Percentiles rank a stretch among this genome's conserved stretches.
These are phyloP conservation scores for Subanguina moxae DNA, from an alignment of 1,140 invertebrate genomes.

Conservation along the genomic window DNA sequence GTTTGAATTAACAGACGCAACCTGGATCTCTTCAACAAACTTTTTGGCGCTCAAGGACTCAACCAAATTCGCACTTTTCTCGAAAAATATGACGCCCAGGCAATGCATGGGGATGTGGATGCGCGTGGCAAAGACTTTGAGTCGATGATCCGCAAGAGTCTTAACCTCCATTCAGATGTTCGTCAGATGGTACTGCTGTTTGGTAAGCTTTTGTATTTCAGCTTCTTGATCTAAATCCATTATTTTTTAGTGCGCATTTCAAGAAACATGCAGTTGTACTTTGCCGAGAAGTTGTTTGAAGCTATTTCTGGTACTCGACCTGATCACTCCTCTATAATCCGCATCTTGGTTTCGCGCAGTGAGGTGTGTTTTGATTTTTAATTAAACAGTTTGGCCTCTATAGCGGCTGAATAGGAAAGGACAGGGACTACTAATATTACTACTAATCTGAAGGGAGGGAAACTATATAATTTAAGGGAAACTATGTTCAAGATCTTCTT, in stretches of 20 bases:
- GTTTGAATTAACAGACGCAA: constrained; percentile 47
- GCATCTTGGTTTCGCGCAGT: constrained; percentile 41
- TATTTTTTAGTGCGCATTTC: constrained; percentile 35
- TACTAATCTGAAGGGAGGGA: no score
- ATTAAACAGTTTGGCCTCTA: not conserved
- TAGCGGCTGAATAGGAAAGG: no score
- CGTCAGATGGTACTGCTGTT: constrained; percentile 38
- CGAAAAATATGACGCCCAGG: constrained; percentile 34
- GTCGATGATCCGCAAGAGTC: constrained; percentile 34
- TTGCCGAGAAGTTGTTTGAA: constrained; percentile 46
- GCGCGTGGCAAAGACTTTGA: constrained; percentile 38
- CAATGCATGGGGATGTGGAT: constrained; percentile 14
- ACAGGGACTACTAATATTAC: no score
- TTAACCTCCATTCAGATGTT: constrained; percentile 48
- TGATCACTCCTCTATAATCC: constrained; percentile 44
- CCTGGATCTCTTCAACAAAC: constrained; percentile 37
- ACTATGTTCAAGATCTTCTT: no score
- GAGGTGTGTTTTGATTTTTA: constrained; percentile 22
- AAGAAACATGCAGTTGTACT: constrained; percentile 48
- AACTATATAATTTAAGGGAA: no score
- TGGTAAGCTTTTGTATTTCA: constrained; percentile 6
- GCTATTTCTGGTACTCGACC: constrained; percentile 46
- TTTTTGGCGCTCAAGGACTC: constrained; percentile 35
- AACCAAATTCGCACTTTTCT: constrained; percentile 44
- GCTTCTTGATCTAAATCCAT: not conserved